Evolutionary conservation across 2,888 invertebrate species (phyloP).

Genomic region (Pocota personata): DNA sequence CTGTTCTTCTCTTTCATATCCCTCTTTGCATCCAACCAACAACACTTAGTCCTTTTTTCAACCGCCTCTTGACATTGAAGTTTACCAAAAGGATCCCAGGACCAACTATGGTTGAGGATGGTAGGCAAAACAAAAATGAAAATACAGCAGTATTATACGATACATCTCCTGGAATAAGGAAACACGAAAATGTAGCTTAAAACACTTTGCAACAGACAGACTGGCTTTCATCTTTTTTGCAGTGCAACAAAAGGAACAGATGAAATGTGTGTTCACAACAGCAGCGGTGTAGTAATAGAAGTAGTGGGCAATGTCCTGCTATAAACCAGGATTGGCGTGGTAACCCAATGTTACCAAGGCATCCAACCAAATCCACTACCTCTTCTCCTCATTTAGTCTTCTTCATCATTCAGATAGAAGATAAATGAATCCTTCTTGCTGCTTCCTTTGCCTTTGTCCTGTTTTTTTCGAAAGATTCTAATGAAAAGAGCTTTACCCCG

Average conservation of each 20-base stretch:
- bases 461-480: conserved; percentile 46
- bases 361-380: conserved; percentile 62
- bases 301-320: conserved; percentile 57
- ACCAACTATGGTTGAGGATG: conserved; percentile 14
- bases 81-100: background rate
- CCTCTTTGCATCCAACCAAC: conserved; percentile 3
- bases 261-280: conserved; percentile 49
- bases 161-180: conserved; percentile 34
- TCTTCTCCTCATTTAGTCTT: conserved; percentile 26
- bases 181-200: conserved; percentile 49
- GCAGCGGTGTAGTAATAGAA: background rate
- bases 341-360: conserved; percentile 66
- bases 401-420: conserved; percentile 14
- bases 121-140: conserved; percentile 18
- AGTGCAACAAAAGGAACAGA: conserved; percentile 11
- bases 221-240: conserved; percentile 25
- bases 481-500: conserved; percentile 44
- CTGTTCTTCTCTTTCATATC: too few species aligned
- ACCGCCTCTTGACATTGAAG: conserved; percentile 51
- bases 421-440: conserved; percentile 33
- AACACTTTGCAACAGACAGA: conserved; percentile 66
- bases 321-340: conserved; percentile 63
- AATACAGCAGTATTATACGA: background rate
- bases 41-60: background rate
- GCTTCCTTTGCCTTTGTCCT: conserved; percentile 16